Evolutionary conservation across 2,888 invertebrate genomes (phyloP).

Genomic region (Andrena haemorrhoa): DNA sequence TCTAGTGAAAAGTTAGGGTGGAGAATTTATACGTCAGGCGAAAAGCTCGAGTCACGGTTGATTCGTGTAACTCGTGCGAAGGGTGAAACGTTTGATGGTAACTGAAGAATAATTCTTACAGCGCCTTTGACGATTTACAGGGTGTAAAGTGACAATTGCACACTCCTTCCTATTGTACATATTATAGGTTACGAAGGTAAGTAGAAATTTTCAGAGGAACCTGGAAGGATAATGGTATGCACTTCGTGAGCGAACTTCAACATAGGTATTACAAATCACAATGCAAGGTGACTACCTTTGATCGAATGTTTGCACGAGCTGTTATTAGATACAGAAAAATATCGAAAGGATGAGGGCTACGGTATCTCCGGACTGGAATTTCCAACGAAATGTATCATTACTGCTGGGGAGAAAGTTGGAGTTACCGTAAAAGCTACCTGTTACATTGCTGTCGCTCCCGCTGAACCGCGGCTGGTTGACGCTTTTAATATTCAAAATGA

Average conservation of each 20-base stretch:
- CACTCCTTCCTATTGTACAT: too few species aligned
- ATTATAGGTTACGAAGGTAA: too few species aligned
- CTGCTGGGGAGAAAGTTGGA: conserved; percentile 29
- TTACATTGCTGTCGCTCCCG: conserved; percentile 31
- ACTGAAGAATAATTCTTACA: too few species aligned
- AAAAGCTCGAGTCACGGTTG: background rate
- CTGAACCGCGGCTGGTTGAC: conserved; percentile 29
- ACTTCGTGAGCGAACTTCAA: background rate
- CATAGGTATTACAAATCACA: background rate
- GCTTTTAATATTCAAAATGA: conserved; percentile 34
- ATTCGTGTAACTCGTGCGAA: background rate
- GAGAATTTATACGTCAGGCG: conserved; percentile 1
- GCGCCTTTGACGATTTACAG: too few species aligned
- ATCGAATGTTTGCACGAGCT: too few species aligned
- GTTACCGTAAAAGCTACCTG: conserved; percentile 34
- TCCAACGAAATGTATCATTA: background rate
- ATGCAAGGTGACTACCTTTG: background rate
- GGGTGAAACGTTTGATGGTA: too few species aligned
- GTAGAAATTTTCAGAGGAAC: too few species aligned
- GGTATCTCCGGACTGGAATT: background rate
- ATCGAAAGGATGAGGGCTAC: background rate
- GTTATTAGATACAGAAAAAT: background rate
- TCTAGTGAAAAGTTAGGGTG: background rate
- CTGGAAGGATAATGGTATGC: too few species aligned
- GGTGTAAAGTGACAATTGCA: too few species aligned